Evolutionary conservation across 1,140 invertebrate genomes (phyloP).

Genomic region (Hormaphis cornu): DNA sequence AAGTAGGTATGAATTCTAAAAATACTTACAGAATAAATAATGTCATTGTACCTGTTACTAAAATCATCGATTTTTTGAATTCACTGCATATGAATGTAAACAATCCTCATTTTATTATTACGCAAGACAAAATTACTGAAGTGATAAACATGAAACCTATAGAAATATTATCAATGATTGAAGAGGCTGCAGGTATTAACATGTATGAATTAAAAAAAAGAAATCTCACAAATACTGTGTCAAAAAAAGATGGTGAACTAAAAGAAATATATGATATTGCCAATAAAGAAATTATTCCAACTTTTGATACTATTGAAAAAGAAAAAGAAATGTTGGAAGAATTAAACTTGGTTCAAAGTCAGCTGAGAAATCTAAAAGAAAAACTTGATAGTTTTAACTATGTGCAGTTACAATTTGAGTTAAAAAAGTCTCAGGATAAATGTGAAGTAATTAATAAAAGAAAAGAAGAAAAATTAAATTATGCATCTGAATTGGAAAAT

Average conservation of each 20-base stretch:
- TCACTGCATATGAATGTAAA: slow-evolving; percentile 97
- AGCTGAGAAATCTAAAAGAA: not conserved
- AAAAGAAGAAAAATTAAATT: not conserved
- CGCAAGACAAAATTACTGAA: slow-evolving; percentile 99
- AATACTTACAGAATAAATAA: slow-evolving; percentile 84
- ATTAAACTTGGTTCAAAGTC: slow-evolving; percentile 29
- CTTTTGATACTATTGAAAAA: not conserved
- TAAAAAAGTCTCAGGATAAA: not conserved
- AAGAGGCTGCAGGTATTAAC: slow-evolving; percentile 96
- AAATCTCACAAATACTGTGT: slow-evolving; percentile 74
- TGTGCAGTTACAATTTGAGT: not conserved
- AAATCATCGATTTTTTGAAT: slow-evolving; percentile 88
- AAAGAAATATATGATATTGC: slow-evolving; percentile 73
- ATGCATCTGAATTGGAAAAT: not conserved
- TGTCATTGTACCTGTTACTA: slow-evolving; percentile 74
- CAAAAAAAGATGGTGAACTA: slow-evolving; percentile 88
- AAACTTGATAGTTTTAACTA: slow-evolving; percentile 1
- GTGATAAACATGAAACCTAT: slow-evolving; percentile 98
- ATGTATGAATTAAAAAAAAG: slow-evolving; percentile 95
- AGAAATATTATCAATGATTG: slow-evolving; percentile 96
- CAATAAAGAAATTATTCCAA: slow-evolving; percentile 33
- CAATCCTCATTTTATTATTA: slow-evolving; percentile 98
- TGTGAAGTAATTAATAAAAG: not conserved
- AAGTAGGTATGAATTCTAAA: slow-evolving; percentile 48
- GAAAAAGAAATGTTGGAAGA: slow-evolving; percentile 22